Base-by-base conservation (phyloP, 1,140 invertebrate species). In the Atta texana region DNA sequence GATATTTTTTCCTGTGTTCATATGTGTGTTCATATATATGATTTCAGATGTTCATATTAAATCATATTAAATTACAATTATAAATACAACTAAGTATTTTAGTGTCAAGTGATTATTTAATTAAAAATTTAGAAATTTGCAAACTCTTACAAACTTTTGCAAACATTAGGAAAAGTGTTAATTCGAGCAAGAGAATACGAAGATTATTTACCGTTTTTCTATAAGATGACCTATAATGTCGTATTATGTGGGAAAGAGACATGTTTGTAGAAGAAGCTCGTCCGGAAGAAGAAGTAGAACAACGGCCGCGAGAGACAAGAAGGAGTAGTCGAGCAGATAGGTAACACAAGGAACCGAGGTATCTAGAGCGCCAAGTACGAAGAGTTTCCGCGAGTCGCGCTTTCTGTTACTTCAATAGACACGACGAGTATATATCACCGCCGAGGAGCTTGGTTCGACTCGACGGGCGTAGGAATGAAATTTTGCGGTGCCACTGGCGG, bases 371-470 rank as follows among this genome's bases (percentile, higher is more conserved):
- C 78, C 69, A 93, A 92, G 90, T 92, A 80, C 89, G 92, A 93
- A 91, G 72, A 91, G 91, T 91, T 92, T 92, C 92, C 87, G 85
- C 87, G 81, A 89, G 88, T 87, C 90, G 88, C 92, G 92, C 92
- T 92, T 91, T 92, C 91, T 89, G 84, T 91, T 92, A 88, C 93
- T 93, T 93, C 80, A 93, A 94, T 94, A 92, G 93, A 92, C 86
- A 91, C 88, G 66, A 84, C 85, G 89, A 82, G 85, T 86, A 87
- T 86, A 85, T 84, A 86, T 59, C 75, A 88, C 39, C 75, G 71
- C 24, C 18, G 74, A 61, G 72, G 71, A 53, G 64, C 72, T 82
- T 85, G 55, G 10, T 49, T 51, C 49, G 61, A 51, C 61, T 7
- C 51, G 34, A 68, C 66, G 8, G 12, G 76, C 66, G 39, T 77